A percentile compares a stretch with the other conserved stretches of the same genome.
phyloP scores from a whole-genome alignment of 2,888 invertebrate species.

The Leptura quadrifasciata region DNA sequence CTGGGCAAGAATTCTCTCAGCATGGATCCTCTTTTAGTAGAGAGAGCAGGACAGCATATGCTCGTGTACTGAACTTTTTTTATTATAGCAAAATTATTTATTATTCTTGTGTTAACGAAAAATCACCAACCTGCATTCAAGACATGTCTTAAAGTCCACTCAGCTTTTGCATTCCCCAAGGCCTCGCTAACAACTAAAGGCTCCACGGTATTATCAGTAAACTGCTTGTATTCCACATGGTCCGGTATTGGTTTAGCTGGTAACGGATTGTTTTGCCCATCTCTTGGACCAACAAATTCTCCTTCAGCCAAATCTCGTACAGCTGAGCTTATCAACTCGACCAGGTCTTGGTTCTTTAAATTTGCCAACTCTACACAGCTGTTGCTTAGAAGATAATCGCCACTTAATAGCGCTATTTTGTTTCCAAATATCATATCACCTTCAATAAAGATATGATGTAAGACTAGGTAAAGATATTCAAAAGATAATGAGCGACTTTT shows the following conservation, averaged over 20 bases:
- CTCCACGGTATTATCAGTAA: slow-evolving; percentile 66
- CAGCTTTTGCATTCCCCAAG: slow-evolving; percentile 82
- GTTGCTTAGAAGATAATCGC: slow-evolving; percentile 91
- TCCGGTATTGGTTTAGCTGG: slow-evolving; percentile 79
- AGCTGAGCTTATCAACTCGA: slow-evolving; percentile 92
- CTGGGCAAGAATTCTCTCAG: too few relatives aligned
- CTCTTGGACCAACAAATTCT: slow-evolving; percentile 90
- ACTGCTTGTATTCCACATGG: slow-evolving; percentile 63
- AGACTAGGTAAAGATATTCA: background rate
- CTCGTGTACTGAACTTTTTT: too few relatives aligned
- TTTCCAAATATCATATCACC: slow-evolving; percentile 95
- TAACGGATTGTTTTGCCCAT: slow-evolving; percentile 89
- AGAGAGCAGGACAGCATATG: too few relatives aligned
- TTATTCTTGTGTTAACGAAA: background rate
- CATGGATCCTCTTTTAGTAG: too few relatives aligned
- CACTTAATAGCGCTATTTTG: slow-evolving; percentile 94
- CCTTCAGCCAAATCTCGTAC: slow-evolving; percentile 92
- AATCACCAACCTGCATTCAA: slow-evolving; percentile 80
- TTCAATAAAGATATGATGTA: slow-evolving; percentile 53
- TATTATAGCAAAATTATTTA: too few relatives aligned
- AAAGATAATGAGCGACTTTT: too few relatives aligned
- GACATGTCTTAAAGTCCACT: slow-evolving; percentile 88
- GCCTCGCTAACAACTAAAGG: slow-evolving; percentile 70
- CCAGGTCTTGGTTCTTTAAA: slow-evolving; percentile 87
- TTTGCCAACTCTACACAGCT: slow-evolving; percentile 91